phyloP scores from a whole-genome alignment of 1,140 invertebrate genomes.

The Drosophila tristis region DNA sequence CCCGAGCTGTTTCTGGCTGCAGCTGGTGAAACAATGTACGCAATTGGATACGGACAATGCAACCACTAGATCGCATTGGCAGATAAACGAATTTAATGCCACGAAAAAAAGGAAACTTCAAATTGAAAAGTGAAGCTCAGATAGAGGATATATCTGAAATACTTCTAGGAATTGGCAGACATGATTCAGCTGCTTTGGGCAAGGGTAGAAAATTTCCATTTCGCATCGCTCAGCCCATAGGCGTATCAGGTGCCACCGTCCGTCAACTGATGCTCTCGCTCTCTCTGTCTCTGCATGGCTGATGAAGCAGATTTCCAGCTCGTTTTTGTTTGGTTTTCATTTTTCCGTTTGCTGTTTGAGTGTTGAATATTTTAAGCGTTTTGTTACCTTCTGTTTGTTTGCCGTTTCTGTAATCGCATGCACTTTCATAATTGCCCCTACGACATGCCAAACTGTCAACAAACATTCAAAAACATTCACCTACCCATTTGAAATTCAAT shows the following conservation, averaged over 20 bases:
- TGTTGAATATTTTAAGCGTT: constrained; percentile 32
- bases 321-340: constrained; percentile 1
- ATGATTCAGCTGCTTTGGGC: constrained; percentile 1
- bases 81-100: constrained; percentile 6
- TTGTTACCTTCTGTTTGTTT: constrained; percentile 17
- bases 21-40: constrained; percentile 18
- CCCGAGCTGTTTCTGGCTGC: neutral
- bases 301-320: constrained; percentile 33
- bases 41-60: constrained; percentile 4
- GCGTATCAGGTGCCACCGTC: constrained; percentile 16
- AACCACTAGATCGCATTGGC: neutral
- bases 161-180: neutral
- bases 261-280: constrained; percentile 32
- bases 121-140: constrained; percentile 12
- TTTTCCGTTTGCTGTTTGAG: neutral
- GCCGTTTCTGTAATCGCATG: constrained; percentile 25
- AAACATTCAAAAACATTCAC: neutral
- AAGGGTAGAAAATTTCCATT: constrained; percentile 5
- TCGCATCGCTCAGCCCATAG: constrained; percentile 8
- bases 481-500: constrained; percentile 32
- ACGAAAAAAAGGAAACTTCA: neutral
- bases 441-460: constrained; percentile 24
- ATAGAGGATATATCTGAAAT: neutral
- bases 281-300: constrained; percentile 23
- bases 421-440: constrained; percentile 9